Conservation (phyloP, 2,797 vertebrate species). For the Sebastes minor region DNA sequence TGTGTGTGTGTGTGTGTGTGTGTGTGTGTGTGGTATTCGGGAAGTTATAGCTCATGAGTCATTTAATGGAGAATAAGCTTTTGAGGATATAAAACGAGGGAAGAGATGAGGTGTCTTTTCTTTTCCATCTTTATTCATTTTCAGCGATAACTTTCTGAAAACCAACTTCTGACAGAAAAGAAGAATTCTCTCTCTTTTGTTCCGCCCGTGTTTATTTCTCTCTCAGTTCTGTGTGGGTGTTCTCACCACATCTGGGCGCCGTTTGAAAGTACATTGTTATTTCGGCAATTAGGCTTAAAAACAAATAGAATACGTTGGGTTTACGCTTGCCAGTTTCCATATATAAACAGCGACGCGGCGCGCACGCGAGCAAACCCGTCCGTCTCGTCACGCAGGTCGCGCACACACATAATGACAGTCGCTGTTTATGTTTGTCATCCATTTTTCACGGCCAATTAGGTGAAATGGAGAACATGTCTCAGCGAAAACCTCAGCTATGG, state of each 20-base stretch:
- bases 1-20: background rate
- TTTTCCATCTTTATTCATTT: background rate
- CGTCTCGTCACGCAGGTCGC: slow-evolving; percentile 8
- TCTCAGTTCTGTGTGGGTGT: slow-evolving; percentile 52
- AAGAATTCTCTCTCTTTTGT: background rate
- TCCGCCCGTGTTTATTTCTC: background rate
- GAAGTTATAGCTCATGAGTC: slow-evolving; percentile 1
- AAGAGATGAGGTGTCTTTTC: background rate
- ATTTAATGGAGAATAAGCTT: slow-evolving; percentile 6
- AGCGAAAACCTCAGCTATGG: slow-evolving; percentile 43
- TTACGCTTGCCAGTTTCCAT: slow-evolving; percentile 43
- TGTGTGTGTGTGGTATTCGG: background rate
- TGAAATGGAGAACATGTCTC: slow-evolving; percentile 60
- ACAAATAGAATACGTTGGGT: slow-evolving; percentile 60
- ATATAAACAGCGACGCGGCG: slow-evolving; percentile 22
- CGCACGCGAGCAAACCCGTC: slow-evolving; percentile 1
- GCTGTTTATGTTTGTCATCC: slow-evolving; percentile 72
- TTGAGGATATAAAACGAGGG: background rate
- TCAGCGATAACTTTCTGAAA: slow-evolving; percentile 28
- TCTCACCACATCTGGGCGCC: slow-evolving; percentile 69
- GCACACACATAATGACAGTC: slow-evolving; percentile 41
- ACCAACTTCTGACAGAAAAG: background rate
- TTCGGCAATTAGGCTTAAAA: slow-evolving; percentile 71
- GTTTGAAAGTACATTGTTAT: slow-evolving; percentile 73
- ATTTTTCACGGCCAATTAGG: slow-evolving; percentile 76